phyloP scores from a whole-genome alignment of 2,113 vertebrate species.

The Myocastor coypus region DNA sequence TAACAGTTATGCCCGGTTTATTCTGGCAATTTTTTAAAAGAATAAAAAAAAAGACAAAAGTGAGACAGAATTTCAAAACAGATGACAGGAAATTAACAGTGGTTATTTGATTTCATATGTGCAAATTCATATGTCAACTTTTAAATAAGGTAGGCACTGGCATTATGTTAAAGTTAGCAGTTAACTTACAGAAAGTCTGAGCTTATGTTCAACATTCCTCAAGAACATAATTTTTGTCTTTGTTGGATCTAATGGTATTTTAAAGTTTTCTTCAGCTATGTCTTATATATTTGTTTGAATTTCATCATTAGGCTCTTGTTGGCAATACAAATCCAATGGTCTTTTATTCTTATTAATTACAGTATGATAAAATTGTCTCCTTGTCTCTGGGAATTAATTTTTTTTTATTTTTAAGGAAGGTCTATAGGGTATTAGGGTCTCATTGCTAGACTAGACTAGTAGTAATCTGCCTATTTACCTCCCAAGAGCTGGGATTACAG shows the following conservation, averaged over 20 bases:
- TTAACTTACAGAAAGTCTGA: neutral
- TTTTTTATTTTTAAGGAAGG: too few relatives aligned
- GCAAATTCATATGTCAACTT: neutral
- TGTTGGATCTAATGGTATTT: neutral
- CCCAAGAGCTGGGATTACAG: too few relatives aligned
- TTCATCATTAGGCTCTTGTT: neutral
- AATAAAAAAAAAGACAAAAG: too few relatives aligned
- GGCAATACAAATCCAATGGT: neutral
- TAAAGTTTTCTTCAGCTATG: neutral
- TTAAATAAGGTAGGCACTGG: neutral
- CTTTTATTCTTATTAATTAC: constrained; percentile 11
- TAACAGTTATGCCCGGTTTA: neutral
- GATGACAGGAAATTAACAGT: too few relatives aligned
- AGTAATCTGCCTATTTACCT: too few relatives aligned
- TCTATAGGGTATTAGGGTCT: too few relatives aligned
- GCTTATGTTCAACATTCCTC: neutral
- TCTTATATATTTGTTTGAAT: neutral
- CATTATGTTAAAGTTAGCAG: neutral
- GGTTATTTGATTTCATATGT: too few relatives aligned
- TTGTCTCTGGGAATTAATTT: constrained; percentile 7
- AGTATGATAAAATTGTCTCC: neutral
- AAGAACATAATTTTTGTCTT: neutral
- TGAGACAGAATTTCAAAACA: too few relatives aligned
- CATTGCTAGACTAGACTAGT: too few relatives aligned
- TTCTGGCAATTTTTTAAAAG: neutral